These are phyloP conservation scores for Oophaga sylvatica DNA, from an alignment of 2,797 vertebrate species.

Conservation along the genomic window DNA sequence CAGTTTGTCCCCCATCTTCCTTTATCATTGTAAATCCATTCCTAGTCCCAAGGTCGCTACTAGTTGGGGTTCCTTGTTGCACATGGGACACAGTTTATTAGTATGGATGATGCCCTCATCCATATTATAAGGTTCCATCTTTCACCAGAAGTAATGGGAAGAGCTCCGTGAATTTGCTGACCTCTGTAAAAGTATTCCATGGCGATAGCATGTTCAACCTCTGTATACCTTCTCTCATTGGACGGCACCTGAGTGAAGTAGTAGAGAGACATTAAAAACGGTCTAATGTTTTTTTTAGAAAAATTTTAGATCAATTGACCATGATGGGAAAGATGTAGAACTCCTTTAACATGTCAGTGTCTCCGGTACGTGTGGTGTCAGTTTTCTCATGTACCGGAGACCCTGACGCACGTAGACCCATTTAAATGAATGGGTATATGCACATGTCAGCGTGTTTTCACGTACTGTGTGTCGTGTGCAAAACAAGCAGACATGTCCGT, in stretches of 20 bases:
- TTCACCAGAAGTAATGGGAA: slow-evolving; percentile 84
- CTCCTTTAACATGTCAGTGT: no score
- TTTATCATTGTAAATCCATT: slow-evolving; percentile 82
- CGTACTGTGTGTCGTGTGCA: no score
- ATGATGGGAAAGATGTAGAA: no score
- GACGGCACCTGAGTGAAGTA: slow-evolving; percentile 77
- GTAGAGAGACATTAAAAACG: neutral
- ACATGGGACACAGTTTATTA: slow-evolving; percentile 92
- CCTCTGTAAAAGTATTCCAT: slow-evolving; percentile 89
- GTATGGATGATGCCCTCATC: slow-evolving; percentile 86
- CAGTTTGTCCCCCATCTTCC: accelerated
- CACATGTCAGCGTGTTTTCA: no score
- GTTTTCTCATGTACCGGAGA: no score
- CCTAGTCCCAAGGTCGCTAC: slow-evolving; percentile 81
- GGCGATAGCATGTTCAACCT: slow-evolving; percentile 79
- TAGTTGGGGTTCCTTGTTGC: slow-evolving; percentile 78
- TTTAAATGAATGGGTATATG: no score
- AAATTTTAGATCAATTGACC: no score
- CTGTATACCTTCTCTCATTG: slow-evolving; percentile 77
- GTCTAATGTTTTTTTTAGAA: no score
- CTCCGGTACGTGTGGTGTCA: no score
- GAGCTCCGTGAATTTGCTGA: slow-evolving; percentile 91
- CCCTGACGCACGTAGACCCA: no score
- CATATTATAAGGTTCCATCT: slow-evolving; percentile 96
- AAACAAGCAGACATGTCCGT: no score